phyloP scores from a whole-genome alignment of 2,113 vertebrate species.

The Hydrolagus affinis region DNA sequence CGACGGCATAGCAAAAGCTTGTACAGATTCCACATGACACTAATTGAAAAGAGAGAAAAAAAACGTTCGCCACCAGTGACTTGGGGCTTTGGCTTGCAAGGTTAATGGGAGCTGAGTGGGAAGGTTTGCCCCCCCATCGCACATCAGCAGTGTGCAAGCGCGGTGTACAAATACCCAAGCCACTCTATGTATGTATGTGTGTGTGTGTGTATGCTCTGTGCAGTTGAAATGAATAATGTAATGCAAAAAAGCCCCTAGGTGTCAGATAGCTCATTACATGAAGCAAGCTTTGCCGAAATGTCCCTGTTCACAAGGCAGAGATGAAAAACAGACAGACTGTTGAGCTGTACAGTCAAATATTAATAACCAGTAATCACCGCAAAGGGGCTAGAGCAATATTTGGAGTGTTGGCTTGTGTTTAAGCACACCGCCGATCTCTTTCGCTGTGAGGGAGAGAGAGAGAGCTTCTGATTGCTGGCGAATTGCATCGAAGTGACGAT shows the following conservation, averaged over 20 bases:
- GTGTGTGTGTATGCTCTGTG: too few relatives aligned
- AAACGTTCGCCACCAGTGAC: too few relatives aligned
- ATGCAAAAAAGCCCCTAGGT: not conserved
- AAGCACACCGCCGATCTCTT: not conserved
- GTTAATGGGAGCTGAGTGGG: too few relatives aligned
- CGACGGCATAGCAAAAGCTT: too few relatives aligned
- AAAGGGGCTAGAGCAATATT: not conserved
- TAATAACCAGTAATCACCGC: not conserved
- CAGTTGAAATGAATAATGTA: conserved; percentile 21
- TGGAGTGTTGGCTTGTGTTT: not conserved
- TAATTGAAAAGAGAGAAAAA: too few relatives aligned
- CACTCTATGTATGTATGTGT: too few relatives aligned
- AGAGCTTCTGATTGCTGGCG: not conserved
- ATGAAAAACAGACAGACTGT: not conserved
- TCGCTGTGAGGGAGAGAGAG: not conserved
- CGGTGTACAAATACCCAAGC: not conserved
- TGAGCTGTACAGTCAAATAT: conserved; percentile 4
- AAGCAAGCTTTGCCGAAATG: not conserved
- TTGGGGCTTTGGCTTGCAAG: too few relatives aligned
- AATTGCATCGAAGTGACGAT: not conserved
- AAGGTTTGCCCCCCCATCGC: too few relatives aligned
- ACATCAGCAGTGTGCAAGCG: not conserved
- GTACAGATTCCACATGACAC: too few relatives aligned
- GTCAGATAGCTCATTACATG: not conserved
- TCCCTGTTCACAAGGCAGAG: not conserved